phyloP scores from a whole-genome alignment of 2,113 vertebrate species.

The Tetrax tetrax region DNA sequence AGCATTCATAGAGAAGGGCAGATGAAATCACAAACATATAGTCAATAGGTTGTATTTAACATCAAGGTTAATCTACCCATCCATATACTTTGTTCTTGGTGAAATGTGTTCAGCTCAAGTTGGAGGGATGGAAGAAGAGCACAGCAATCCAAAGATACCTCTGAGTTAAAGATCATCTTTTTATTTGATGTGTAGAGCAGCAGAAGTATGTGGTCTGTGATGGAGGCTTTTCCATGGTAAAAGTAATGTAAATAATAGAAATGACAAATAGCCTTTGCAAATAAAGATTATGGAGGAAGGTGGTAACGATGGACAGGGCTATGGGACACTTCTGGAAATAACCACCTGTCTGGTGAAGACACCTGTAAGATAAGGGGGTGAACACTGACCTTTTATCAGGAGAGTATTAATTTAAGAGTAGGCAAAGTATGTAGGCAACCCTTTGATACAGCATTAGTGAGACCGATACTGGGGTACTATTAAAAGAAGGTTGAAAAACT shows the following conservation, averaged over 20 bases:
- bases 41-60: not conserved
- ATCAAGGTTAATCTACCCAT: not conserved
- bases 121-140: not conserved
- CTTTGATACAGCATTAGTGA: not conserved
- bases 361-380: not conserved
- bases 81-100: not conserved
- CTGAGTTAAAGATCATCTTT: not conserved
- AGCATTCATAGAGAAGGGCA: not conserved
- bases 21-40: not conserved
- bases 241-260: not conserved
- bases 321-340: not conserved
- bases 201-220: not conserved
- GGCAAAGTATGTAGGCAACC: not conserved
- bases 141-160: not conserved
- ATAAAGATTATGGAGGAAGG: not conserved
- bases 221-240: not conserved
- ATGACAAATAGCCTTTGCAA: not conserved
- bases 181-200: not conserved
- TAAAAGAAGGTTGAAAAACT: not conserved
- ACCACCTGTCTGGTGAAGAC: not conserved
- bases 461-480: not conserved
- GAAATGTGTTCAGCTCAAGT: not conserved
- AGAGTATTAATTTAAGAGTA: not conserved
- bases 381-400: not conserved
- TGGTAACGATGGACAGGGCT: not conserved